phyloP scores from a whole-genome alignment of 2,888 invertebrate genomes.

The Tachina grossa region DNA sequence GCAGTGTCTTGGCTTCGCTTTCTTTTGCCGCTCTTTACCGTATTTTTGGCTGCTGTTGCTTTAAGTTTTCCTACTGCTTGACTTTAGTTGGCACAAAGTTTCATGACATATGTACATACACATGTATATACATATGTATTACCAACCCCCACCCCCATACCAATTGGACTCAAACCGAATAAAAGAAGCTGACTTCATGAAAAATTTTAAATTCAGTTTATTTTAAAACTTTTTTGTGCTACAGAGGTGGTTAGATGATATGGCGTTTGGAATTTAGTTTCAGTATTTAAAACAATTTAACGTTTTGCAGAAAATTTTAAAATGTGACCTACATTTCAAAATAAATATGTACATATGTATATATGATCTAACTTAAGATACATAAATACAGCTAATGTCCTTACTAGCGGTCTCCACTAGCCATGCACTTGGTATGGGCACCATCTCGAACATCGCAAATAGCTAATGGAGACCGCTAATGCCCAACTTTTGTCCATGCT shows the following conservation, averaged over 20 bases:
- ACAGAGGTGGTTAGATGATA: background rate
- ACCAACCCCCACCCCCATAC: background rate
- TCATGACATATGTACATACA: background rate
- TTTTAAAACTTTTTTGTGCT: constrained; percentile 2
- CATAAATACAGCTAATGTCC: background rate
- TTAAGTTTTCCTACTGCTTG: constrained; percentile 4
- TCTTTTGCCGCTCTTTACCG: background rate
- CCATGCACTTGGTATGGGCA: too few relatives aligned
- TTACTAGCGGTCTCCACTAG: too few relatives aligned
- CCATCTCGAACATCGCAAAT: too few relatives aligned
- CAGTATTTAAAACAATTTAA: background rate
- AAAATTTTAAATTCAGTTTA: constrained; percentile 37
- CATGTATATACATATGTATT: background rate
- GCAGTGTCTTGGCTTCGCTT: background rate
- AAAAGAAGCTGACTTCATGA: constrained; percentile 22
- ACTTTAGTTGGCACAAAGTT: constrained; percentile 24
- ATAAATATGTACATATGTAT: background rate
- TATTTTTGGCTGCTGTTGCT: constrained; percentile 16
- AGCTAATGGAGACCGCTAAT: too few relatives aligned
- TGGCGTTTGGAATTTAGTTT: background rate
- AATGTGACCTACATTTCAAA: background rate
- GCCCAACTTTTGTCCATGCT: too few relatives aligned
- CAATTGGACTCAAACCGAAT: constrained; percentile 34
- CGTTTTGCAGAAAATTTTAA: background rate
- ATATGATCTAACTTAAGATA: background rate